Evolutionary conservation across 2,113 vertebrate species (phyloP).

Genomic region (Macquaria australasica): DNA sequence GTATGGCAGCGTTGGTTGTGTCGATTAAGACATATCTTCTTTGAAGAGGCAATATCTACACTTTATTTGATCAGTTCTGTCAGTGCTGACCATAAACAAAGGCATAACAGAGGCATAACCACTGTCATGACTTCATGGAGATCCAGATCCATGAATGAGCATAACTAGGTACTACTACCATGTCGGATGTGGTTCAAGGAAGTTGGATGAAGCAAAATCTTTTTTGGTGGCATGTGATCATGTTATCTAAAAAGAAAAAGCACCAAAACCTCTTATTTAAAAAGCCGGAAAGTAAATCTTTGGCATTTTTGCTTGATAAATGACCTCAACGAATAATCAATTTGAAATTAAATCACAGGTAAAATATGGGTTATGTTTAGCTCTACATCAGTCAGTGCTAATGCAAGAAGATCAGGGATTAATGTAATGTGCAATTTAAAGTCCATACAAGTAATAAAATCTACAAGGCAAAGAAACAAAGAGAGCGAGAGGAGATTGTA

Average conservation of each 20-base stretch:
- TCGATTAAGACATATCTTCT: slow-evolving; percentile 42
- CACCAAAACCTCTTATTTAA: not conserved
- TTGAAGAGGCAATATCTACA: slow-evolving; percentile 19
- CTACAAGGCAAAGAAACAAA: not conserved
- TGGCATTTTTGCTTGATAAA: not conserved
- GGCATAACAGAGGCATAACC: not conserved
- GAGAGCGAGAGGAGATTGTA: not conserved
- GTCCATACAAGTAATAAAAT: not conserved
- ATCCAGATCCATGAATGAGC: not conserved
- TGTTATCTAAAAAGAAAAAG: not conserved
- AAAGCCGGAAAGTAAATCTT: not conserved
- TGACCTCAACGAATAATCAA: not conserved
- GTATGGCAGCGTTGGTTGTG: slow-evolving; percentile 27
- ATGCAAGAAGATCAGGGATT: too few species aligned
- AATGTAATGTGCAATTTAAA: not conserved
- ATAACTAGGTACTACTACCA: not conserved
- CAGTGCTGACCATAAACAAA: not conserved
- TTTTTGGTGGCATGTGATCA: not conserved
- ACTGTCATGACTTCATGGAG: not conserved
- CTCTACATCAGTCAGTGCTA: too few species aligned
- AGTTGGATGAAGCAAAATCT: not conserved
- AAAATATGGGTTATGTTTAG: not conserved
- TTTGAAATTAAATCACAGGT: not conserved
- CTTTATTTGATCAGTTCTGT: slow-evolving; percentile 1
- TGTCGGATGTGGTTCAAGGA: not conserved